Evolutionary conservation across 2,888 invertebrate species (phyloP), one percentile per base, ranked within the genome.

Genomic region (Athetis lepigone): DNA sequence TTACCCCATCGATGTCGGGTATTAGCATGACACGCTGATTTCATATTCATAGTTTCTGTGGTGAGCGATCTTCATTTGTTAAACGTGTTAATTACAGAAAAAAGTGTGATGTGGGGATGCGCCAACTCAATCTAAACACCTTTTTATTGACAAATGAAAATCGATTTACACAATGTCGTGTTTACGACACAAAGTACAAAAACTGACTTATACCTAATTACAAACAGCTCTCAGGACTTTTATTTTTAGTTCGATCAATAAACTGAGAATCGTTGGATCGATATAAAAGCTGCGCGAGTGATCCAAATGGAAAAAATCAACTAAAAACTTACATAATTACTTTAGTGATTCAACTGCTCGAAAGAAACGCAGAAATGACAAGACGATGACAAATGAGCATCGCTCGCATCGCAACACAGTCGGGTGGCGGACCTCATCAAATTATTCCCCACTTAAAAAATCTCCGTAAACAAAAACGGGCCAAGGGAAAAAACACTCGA

Each of bases 391-490:
- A 95, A 95, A 95, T 94, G 95, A 95, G 94, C 92, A 85, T 82
- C 90, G 90, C 87, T 88, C 90, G 88, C 90, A 90, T 90, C 92
- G 80, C 90, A 91, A 88, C 93, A 84, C 93, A 91, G 93, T 92
- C 94, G 94, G 94, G 94, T 94, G 94, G 94, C 92, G 90, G 90
- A 93, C 94, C 95, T 95, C 95, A 95, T 95, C 94, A 94, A 94
- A 94, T 94, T 94, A 94, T 94, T 93, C 93, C 94, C 90, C 92
- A 92, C 93, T 94, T 93, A 93, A 95, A 94, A 94, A 94, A 94
- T 93, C 93, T 91, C 86, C 91, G 91, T 92, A 94, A 94, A 94
- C 94, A 94, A 95, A 95, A 94, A 94, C 91, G 88, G 88, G 85
- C 82, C 86, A 86, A 88, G 85, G 88, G 88, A 90, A 92, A 92